Conservation (phyloP, 2,113 vertebrate genomes). For the Saccopteryx bilineata region DNA sequence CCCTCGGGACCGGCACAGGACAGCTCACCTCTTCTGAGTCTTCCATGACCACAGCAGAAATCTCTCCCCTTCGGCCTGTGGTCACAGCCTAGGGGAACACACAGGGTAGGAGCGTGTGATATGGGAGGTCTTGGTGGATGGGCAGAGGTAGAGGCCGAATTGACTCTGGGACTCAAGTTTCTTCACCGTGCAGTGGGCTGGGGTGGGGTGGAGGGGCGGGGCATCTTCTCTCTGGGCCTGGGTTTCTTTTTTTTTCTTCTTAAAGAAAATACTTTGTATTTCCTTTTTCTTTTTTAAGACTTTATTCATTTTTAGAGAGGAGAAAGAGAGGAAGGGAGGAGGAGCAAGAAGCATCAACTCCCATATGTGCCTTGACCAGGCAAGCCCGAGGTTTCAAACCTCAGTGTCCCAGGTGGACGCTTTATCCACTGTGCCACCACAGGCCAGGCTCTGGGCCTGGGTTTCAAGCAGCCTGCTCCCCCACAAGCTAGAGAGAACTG, state of each 20-base stretch:
- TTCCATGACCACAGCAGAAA: background rate
- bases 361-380: too few species aligned
- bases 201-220: background rate
- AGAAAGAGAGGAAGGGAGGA: too few species aligned
- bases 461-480: background rate
- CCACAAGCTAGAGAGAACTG: too few species aligned
- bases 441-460: background rate
- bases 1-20: background rate
- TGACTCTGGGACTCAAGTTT: background rate
- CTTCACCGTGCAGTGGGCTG: background rate
- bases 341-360: too few species aligned
- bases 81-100: too few species aligned
- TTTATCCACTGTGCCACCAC: too few species aligned
- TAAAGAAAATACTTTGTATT: too few species aligned
- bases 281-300: too few species aligned
- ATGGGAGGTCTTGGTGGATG: background rate
- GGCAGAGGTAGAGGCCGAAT: rapidly evolving
- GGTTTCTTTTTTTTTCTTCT: too few species aligned
- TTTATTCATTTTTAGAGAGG: too few species aligned
- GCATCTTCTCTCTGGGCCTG: background rate
- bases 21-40: background rate
- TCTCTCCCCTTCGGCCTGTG: background rate
- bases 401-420: too few species aligned
- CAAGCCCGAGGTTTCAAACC: too few species aligned
- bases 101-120: rapidly evolving